Base-by-base conservation (phyloP, 2,113 vertebrate species). In the Ceyx cyanopectus region DNA sequence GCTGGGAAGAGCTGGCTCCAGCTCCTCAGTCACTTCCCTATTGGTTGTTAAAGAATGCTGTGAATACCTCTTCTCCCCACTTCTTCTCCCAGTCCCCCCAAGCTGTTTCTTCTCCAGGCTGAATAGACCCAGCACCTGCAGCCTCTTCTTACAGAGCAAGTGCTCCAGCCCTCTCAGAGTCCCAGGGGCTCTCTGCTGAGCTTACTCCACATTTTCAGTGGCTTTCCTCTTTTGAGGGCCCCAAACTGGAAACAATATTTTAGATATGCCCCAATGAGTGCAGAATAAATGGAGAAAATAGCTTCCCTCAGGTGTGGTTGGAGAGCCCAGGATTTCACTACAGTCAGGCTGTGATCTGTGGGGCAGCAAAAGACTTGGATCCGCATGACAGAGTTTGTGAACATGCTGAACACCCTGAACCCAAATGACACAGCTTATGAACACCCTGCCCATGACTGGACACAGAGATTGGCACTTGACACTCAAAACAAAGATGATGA, bases 301-400 rank as follows among this genome's bases (percentile, higher is more conserved):
- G 1, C 6, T 63, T 88, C 0, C 0, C 27, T 61, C 30, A 14
- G 12, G 4, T 75, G 30, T 20, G 13, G 24, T 85, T 30, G 23
- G 19, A 26, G 4, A 73, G 11, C 12, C 13, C n/a, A n/a, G n/a
- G n/a, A n/a, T n/a, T n/a, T n/a, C 6, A 14, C 40, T 30, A 41
- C 43, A 29, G 37, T 3, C 2, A 1, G 26, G 45, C 69, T 23
- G n/a, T 12, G 2, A 11, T 2, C 37, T 24, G 57, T 37, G 16
- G 14, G 45, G 45, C 37, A 45, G 40, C 45, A 65, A 54, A 79
- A 68, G 16, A 34, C 51, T 45, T 17, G 14, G 29, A 65, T 43
- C 45, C 12, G 15, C 87, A 29, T 4, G 30, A 27, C 0, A 41
- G n/a, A 67, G 22, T 32, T 65, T 26, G 23, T 1, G 6, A 0